These are phyloP conservation scores for Rhinogobio ventralis DNA, from an alignment of 2,797 vertebrate genomes.

Conservation along the genomic window DNA sequence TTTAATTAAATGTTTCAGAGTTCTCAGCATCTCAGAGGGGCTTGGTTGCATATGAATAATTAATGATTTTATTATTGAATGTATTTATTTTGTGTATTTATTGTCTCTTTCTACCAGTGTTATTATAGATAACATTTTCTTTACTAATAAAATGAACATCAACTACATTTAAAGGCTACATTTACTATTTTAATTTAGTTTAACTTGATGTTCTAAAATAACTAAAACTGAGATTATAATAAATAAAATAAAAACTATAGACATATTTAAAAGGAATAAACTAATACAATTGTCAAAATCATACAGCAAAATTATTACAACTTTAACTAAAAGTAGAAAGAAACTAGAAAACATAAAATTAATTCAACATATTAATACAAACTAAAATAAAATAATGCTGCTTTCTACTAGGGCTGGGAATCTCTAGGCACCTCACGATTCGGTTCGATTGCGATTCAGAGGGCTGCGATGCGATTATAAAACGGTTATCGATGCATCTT, in stretches of 20 bases:
- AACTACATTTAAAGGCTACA: not conserved
- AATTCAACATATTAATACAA: not conserved
- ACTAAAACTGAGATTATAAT: not conserved
- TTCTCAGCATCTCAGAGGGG: not conserved
- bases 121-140: not conserved
- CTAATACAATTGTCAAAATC: not conserved
- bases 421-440: no score
- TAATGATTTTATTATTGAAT: not conserved
- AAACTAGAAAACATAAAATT: no score
- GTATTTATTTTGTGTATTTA: not conserved
- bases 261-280: not conserved
- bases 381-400: no score
- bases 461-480: no score
- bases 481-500: no score
- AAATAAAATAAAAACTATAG: not conserved
- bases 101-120: not conserved
- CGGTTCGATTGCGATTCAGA: no score
- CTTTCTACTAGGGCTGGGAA: no score
- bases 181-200: not conserved
- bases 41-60: not conserved
- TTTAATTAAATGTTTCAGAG: not conserved
- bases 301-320: not conserved
- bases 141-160: no score
- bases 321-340: no score
- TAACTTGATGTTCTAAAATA: not conserved